phyloP scores from a whole-genome alignment of 2,888 invertebrate genomes.

The Dascillus cervinus region DNA sequence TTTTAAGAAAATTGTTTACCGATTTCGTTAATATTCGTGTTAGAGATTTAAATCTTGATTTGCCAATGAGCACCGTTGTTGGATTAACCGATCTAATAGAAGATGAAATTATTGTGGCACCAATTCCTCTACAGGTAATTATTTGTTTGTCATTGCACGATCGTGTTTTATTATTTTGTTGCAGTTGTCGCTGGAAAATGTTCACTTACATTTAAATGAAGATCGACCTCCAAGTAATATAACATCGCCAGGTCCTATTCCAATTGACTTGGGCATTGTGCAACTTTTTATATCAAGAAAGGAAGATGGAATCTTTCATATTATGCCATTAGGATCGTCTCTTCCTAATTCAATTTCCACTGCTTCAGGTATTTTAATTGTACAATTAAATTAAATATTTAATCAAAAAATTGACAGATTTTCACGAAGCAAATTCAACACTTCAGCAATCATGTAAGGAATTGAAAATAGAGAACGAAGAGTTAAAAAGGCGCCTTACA shows the following conservation, averaged over 20 bases:
- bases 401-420: slow-evolving; percentile 7
- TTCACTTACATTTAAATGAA: slow-evolving; percentile 69
- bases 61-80: slow-evolving; percentile 75
- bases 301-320: slow-evolving; percentile 63
- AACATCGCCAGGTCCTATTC: slow-evolving; percentile 75
- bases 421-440: slow-evolving; percentile 31
- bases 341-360: slow-evolving; percentile 14
- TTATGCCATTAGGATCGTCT: slow-evolving; percentile 47
- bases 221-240: slow-evolving; percentile 75
- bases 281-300: slow-evolving; percentile 64
- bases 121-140: slow-evolving; percentile 73
- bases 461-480: slow-evolving; percentile 55
- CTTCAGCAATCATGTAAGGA: slow-evolving; percentile 43
- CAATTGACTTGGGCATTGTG: slow-evolving; percentile 66
- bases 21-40: slow-evolving; percentile 57
- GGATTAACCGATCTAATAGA: slow-evolving; percentile 78
- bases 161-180: neutral
- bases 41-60: slow-evolving; percentile 55
- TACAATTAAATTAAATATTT: too few species aligned
- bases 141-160: slow-evolving; percentile 14
- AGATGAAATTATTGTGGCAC: slow-evolving; percentile 74
- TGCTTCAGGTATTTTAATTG: slow-evolving; percentile 21
- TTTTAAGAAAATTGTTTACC: slow-evolving; percentile 41
- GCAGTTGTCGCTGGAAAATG: slow-evolving; percentile 66
- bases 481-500: slow-evolving; percentile 51